These are phyloP conservation scores for Epinephelus fuscoguttatus DNA, from an alignment of 2,113 vertebrate species.

Conservation along the genomic window DNA sequence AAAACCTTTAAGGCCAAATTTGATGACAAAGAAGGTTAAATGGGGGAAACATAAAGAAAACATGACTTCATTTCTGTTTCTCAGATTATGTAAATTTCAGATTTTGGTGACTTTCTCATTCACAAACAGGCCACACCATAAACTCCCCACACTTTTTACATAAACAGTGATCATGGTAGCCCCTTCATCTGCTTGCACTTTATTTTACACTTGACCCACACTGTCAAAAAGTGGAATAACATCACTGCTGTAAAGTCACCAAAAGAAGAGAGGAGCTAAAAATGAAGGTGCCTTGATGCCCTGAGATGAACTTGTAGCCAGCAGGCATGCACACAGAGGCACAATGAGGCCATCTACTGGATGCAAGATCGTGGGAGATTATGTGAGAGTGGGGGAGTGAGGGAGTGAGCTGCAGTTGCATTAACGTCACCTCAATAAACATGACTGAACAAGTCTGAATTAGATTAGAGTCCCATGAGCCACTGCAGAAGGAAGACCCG, in stretches of 20 bases:
- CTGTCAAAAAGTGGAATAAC: neutral
- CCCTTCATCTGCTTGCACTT: neutral
- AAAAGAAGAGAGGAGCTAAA: conserved; percentile 17
- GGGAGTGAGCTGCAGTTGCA: conserved; percentile 41
- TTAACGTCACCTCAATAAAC: conserved; percentile 63
- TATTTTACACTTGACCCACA: neutral
- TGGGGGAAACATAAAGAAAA: neutral
- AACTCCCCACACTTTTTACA: neutral
- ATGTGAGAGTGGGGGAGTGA: conserved; percentile 4
- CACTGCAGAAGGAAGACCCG: conserved; percentile 40
- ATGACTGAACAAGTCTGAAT: conserved; percentile 56
- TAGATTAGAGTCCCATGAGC: conserved; percentile 56
- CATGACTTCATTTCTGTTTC: neutral
- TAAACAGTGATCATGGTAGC: neutral
- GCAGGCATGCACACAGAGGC: conserved; percentile 50
- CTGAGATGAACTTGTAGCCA: conserved; percentile 60
- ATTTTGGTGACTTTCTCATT: conserved; percentile 9
- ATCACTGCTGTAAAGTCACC: conserved; percentile 7
- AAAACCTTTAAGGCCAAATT: neutral
- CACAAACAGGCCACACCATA: neutral
- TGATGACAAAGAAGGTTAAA: neutral
- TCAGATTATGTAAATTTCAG: neutral
- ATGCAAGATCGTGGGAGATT: conserved; percentile 16
- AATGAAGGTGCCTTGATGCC: conserved; percentile 24
- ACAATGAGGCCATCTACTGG: conserved; percentile 82